These are phyloP conservation scores for Anthrax anthrax DNA, from an alignment of 2,888 invertebrate species.

Conservation along the genomic window DNA sequence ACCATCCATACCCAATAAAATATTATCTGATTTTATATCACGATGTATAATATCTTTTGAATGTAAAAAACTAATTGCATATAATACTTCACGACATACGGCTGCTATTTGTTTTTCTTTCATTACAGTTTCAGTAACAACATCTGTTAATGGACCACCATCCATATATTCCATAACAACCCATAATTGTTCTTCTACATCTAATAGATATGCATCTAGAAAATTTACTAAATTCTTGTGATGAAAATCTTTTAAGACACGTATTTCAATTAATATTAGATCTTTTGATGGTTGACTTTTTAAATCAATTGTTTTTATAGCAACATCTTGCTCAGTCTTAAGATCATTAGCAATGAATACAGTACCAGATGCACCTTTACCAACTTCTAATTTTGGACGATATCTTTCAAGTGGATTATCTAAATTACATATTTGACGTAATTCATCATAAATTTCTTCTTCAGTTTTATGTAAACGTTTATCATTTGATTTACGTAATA, in stretches of 20 bases:
- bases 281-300: constrained; percentile 92
- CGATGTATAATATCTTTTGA: constrained; percentile 81
- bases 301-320: constrained; percentile 92
- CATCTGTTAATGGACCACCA: constrained; percentile 91
- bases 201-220: constrained; percentile 80
- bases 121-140: constrained; percentile 94
- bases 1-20: constrained; percentile 84
- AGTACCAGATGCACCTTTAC: constrained; percentile 84
- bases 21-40: constrained; percentile 96
- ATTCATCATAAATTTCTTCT: constrained; percentile 50
- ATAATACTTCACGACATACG: constrained; percentile 76
- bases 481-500: constrained; percentile 31
- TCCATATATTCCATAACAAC: constrained; percentile 92
- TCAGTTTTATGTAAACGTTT: constrained; percentile 29
- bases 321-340: constrained; percentile 60
- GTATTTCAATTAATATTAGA: constrained; percentile 87
- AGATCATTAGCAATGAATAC: constrained; percentile 81
- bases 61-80: constrained; percentile 81
- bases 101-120: constrained; percentile 94
- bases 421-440: constrained; percentile 64
- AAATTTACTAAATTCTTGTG: constrained; percentile 95
- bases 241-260: constrained; percentile 77
- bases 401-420: constrained; percentile 72
- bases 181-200: constrained; percentile 85
- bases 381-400: constrained; percentile 68